A percentile compares a stretch with the other conserved stretches of the same genome.
Evolutionary conservation across 2,797 vertebrate species (phyloP).

Genomic region (Nannoperca obscura): DNA sequence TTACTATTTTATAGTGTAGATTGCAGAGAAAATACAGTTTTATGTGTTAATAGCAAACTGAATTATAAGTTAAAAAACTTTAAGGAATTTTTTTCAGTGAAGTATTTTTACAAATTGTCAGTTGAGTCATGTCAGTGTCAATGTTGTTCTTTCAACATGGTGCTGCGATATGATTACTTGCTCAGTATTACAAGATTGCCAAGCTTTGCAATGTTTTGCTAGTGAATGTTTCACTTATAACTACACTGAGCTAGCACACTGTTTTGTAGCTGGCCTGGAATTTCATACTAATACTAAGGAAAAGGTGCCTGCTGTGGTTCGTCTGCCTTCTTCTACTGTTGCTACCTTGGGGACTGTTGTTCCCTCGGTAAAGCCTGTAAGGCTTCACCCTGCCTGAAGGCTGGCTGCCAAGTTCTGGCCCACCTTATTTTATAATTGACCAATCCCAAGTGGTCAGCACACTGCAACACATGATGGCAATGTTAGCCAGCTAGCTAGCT

Average conservation of each 20-base stretch:
- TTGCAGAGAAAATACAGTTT: neutral
- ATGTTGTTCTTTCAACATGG: neutral
- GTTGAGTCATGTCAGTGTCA: neutral
- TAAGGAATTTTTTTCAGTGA: neutral
- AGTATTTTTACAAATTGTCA: neutral
- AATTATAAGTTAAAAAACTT: neutral
- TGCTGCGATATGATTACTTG: neutral
- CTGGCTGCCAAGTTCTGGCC: constrained; percentile 15
- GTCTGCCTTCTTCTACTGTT: neutral
- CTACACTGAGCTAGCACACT: neutral
- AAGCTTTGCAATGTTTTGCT: neutral
- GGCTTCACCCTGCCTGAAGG: constrained; percentile 1
- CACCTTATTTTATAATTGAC: constrained; percentile 9
- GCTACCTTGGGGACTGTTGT: neutral
- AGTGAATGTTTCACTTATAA: constrained; percentile 1
- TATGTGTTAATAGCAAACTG: neutral
- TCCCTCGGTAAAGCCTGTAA: constrained; percentile 20
- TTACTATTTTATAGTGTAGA: neutral
- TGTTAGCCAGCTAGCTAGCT: neutral
- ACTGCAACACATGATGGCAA: neutral
- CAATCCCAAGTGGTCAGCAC: constrained; percentile 4
- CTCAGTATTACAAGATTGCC: neutral
- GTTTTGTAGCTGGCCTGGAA: neutral
- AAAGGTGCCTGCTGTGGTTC: neutral
- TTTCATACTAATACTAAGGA: neutral